Percentiles rank a stretch among this genome's conserved stretches.
Conservation (phyloP, 1,140 invertebrate species). For the Cephus cinctus region DNA sequence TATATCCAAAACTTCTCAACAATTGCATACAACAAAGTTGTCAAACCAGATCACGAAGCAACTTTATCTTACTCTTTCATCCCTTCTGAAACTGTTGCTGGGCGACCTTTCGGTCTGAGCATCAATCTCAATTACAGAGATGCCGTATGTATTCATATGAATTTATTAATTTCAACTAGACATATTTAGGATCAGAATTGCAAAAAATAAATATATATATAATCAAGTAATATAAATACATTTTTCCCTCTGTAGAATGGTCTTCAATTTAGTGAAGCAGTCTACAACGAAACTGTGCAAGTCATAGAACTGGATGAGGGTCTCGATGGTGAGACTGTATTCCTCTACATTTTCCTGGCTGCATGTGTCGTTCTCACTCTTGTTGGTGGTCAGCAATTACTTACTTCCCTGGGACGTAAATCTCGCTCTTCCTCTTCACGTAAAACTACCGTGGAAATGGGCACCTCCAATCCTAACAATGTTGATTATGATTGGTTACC, state of each 20-base stretch:
- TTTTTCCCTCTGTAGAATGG: constrained; percentile 61
- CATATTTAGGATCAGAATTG: not conserved
- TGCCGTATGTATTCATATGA: constrained; percentile 56
- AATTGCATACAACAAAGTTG: constrained; percentile 82
- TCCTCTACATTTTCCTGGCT: constrained; percentile 92
- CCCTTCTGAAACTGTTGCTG: constrained; percentile 92
- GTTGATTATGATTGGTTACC: constrained; percentile 99
- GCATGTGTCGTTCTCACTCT: constrained; percentile 85
- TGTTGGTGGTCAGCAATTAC: constrained; percentile 87
- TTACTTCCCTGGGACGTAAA: constrained; percentile 74
- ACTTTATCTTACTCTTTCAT: constrained; percentile 95
- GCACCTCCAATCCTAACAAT: constrained; percentile 84
- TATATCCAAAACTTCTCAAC: constrained; percentile 98
- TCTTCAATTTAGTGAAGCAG: constrained; percentile 77
- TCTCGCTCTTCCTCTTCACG: constrained; percentile 58
- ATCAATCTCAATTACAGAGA: constrained; percentile 94
- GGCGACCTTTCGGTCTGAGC: constrained; percentile 92
- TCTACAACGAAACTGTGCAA: constrained; percentile 98
- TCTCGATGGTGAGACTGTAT: constrained; percentile 97
- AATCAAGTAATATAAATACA: constrained; percentile 1
- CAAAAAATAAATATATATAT: constrained; percentile 1
- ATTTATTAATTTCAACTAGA: not conserved
- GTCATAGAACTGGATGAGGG: constrained; percentile 96
- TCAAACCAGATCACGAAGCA: constrained; percentile 89
- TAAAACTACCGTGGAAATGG: constrained; percentile 69